Conservation (phyloP, 2,888 invertebrate genomes). For the Leptinotarsa juncta region DNA sequence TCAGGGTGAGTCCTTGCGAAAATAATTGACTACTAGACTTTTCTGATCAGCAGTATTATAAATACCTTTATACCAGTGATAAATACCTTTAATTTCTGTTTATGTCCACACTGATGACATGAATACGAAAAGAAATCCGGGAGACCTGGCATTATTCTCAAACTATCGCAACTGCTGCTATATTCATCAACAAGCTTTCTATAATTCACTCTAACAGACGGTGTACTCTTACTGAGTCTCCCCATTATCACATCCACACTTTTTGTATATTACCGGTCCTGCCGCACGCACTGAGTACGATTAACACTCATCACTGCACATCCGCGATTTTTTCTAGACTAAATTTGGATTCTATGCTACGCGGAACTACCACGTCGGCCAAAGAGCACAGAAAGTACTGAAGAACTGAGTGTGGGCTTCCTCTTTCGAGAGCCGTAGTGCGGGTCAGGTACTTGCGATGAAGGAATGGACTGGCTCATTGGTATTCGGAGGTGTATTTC, state of each 20-base stretch:
- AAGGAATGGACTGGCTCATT: conserved; percentile 35
- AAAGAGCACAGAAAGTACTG: conserved; percentile 32
- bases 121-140: conserved; percentile 72
- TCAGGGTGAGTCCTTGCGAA: too few relatives aligned
- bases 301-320: conserved; percentile 21
- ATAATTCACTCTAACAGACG: conserved; percentile 70
- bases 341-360: background rate
- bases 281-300: background rate
- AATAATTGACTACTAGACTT: too few relatives aligned
- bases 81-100: conserved; percentile 70
- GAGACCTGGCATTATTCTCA: conserved; percentile 67
- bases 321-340: conserved; percentile 15
- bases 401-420: conserved; percentile 33
- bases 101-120: conserved; percentile 72
- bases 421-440: conserved; percentile 43
- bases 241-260: conserved; percentile 63
- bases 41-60: too few relatives aligned
- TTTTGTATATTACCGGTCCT: conserved; percentile 6
- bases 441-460: conserved; percentile 47
- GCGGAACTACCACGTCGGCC: conserved; percentile 16
- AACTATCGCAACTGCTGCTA: conserved; percentile 59
- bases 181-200: conserved; percentile 71
- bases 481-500: background rate
- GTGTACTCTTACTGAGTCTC: conserved; percentile 66
- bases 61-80: too few relatives aligned